phyloP scores from a whole-genome alignment of 2,888 invertebrate species.

The Mamestra brassicae region DNA sequence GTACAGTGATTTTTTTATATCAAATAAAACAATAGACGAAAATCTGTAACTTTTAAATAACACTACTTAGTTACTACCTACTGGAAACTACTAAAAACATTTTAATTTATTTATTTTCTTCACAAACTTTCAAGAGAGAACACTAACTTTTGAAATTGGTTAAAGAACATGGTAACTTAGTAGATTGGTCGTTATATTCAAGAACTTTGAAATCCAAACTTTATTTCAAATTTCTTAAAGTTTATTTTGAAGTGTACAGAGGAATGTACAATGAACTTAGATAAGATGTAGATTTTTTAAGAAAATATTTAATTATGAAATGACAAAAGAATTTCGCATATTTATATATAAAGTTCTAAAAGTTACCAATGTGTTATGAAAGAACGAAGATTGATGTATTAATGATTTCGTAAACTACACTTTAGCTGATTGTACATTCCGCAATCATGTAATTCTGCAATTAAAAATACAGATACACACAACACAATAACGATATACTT shows the following conservation, averaged over 20 bases:
- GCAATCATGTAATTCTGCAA: slow-evolving; percentile 6
- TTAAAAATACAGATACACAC: slow-evolving; percentile 36
- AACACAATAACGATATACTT: slow-evolving; percentile 45
- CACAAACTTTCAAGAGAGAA: slow-evolving; percentile 63
- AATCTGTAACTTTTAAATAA: neutral
- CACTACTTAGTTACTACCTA: neutral
- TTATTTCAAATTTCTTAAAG: slow-evolving; percentile 46
- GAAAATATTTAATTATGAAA: slow-evolving; percentile 23
- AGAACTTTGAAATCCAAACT: slow-evolving; percentile 58
- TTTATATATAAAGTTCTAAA: slow-evolving; percentile 15
- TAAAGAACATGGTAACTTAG: slow-evolving; percentile 62
- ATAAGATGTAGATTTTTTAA: slow-evolving; percentile 18
- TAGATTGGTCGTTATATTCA: slow-evolving; percentile 62
- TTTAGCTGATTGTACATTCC: slow-evolving; percentile 64
- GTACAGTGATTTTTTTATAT: too few species aligned
- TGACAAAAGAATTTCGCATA: neutral
- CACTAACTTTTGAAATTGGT: slow-evolving; percentile 64
- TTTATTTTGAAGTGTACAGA: slow-evolving; percentile 41
- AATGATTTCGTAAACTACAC: neutral
- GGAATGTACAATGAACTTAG: slow-evolving; percentile 65
- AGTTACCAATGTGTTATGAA: neutral
- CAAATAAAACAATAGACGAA: neutral
- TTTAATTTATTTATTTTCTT: slow-evolving; percentile 53
- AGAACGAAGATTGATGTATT: slow-evolving; percentile 4
- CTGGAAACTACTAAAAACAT: slow-evolving; percentile 26